Percentiles rank a stretch among this genome's conserved stretches.
These are phyloP conservation scores for Centruroides sculpturatus DNA, from an alignment of 1,140 invertebrate genomes.

Conservation along the genomic window DNA sequence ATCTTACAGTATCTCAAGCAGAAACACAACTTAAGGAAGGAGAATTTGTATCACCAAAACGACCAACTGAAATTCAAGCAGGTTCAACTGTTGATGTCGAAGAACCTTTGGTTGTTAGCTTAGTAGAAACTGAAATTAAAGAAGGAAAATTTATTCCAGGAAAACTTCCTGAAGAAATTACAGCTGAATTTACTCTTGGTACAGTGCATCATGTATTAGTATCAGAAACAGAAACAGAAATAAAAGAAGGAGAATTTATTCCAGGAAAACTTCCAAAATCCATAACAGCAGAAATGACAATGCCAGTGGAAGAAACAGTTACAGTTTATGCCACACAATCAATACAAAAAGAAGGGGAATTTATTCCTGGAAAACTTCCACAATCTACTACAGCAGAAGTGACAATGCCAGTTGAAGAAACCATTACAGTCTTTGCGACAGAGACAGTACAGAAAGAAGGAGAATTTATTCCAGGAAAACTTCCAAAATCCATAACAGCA, in stretches of 20 bases:
- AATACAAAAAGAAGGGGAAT: neutral
- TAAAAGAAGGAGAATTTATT: slow-evolving; percentile 11
- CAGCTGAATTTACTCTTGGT: slow-evolving; percentile 8
- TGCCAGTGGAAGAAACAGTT: neutral
- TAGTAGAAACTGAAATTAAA: slow-evolving; percentile 7
- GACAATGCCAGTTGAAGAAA: slow-evolving; percentile 6
- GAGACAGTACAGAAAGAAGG: slow-evolving; percentile 2
- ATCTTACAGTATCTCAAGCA: slow-evolving; percentile 14
- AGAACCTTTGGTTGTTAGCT: slow-evolving; percentile 9
- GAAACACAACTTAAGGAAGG: slow-evolving; percentile 5
- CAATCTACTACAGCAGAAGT: neutral
- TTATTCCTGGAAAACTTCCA: too few species aligned
- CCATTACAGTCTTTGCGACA: slow-evolving; percentile 11
- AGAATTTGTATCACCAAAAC: neutral
- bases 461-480: slow-evolving; percentile 8
- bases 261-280: neutral
- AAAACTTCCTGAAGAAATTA: slow-evolving; percentile 5
- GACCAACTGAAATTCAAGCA: slow-evolving; percentile 4
- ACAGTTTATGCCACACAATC: neutral
- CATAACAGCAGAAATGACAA: neutral
- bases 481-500: slow-evolving; percentile 1
- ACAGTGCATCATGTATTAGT: slow-evolving; percentile 13
- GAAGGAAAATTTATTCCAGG: slow-evolving; percentile 9
- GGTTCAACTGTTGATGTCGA: slow-evolving; percentile 3
- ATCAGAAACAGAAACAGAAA: slow-evolving; percentile 10